Percentiles rank a stretch among this genome's conserved stretches.
These are phyloP conservation scores for Onychomys torridus DNA, from an alignment of 2,797 vertebrate species.

Conservation along the genomic window DNA sequence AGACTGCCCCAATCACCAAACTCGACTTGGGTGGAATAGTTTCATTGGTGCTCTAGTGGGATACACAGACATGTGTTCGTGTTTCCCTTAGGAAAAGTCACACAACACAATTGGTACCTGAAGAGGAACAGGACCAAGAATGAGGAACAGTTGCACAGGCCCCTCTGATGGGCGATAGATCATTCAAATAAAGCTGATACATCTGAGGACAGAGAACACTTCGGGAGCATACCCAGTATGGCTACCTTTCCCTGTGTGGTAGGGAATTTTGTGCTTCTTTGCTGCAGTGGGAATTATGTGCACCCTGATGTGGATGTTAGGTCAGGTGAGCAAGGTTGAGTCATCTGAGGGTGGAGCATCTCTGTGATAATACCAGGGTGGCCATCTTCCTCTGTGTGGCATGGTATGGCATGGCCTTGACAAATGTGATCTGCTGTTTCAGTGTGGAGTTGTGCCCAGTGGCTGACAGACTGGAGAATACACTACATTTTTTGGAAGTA, in stretches of 20 bases:
- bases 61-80: not conserved
- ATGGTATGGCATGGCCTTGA: too few species aligned
- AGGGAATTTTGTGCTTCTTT: not conserved
- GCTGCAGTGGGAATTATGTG: not conserved
- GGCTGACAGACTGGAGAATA: not conserved
- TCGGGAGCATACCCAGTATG: too few species aligned
- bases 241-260: not conserved
- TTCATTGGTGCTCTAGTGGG: not conserved
- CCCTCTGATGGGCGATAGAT: not conserved
- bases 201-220: not conserved
- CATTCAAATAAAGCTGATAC: not conserved
- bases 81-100: not conserved
- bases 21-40: not conserved
- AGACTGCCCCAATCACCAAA: not conserved
- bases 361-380: not conserved
- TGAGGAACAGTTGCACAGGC: not conserved
- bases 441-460: not conserved
- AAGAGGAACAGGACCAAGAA: not conserved
- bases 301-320: not conserved
- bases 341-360: not conserved
- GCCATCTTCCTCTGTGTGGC: not conserved
- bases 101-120: not conserved
- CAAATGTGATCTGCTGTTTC: not conserved
- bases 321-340: not conserved
- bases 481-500: not conserved